A percentile compares a stretch with the other conserved stretches of the same genome.
These are phyloP conservation scores for Adelges cooleyi DNA, from an alignment of 1,140 invertebrate species.

Conservation along the genomic window DNA sequence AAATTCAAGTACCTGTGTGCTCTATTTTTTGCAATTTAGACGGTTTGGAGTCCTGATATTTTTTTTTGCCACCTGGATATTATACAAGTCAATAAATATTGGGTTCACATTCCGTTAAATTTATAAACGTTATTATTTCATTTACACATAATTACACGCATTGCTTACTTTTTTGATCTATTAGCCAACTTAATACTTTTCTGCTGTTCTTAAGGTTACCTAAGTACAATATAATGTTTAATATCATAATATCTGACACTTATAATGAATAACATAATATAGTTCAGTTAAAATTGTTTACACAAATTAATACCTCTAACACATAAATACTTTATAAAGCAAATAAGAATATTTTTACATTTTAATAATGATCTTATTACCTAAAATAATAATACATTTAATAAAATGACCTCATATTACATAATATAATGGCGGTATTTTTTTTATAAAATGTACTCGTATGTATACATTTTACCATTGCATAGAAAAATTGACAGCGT, in stretches of 20 bases:
- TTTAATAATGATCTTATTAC: no score
- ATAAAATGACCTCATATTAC: no score
- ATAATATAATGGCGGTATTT: no score
- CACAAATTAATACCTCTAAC: no score
- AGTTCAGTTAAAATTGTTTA: no score
- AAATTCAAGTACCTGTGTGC: constrained; percentile 1
- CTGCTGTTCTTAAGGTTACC: constrained; percentile 91
- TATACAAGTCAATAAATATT: constrained; percentile 1
- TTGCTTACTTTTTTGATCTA: constrained; percentile 87
- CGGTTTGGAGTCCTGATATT: constrained; percentile 3
- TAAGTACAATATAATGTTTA: constrained; percentile 39
- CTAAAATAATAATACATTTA: no score
- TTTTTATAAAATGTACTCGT: no score
- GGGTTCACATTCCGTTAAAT: not conserved
- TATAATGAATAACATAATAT: not conserved
- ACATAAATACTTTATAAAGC: no score
- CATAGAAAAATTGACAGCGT: no score
- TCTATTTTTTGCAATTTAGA: constrained; percentile 27
- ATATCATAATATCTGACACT: not conserved
- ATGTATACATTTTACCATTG: no score
- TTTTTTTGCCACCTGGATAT: constrained; percentile 21
- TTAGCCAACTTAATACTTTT: constrained; percentile 87
- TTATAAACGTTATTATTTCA: constrained; percentile 24
- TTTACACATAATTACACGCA: constrained; percentile 30
- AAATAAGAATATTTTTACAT: no score